phyloP scores from a whole-genome alignment of 2,888 invertebrate species.

The Schizaphis graminum region DNA sequence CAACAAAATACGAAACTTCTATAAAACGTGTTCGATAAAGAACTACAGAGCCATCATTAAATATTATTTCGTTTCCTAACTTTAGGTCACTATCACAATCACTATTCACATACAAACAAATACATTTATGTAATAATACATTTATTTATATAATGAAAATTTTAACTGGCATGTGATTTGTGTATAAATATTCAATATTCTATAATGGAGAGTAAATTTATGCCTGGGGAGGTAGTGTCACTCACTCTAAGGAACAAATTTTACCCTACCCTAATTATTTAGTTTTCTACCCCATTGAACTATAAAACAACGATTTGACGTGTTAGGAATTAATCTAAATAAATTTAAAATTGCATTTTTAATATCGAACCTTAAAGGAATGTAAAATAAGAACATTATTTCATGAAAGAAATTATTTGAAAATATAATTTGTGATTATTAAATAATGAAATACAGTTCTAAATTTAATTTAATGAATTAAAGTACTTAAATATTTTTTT shows the following conservation, averaged over 20 bases:
- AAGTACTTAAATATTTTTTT: too few species aligned
- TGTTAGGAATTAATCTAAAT: background rate
- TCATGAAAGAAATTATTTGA: background rate
- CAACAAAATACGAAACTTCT: background rate
- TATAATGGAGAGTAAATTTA: background rate
- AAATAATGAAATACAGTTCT: background rate
- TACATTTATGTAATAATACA: background rate
- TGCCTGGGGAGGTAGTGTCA: background rate
- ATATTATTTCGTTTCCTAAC: background rate
- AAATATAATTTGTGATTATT: background rate
- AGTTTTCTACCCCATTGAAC: background rate
- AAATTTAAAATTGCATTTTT: background rate
- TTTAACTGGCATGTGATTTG: background rate
- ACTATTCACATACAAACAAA: background rate
- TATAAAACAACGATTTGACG: background rate
- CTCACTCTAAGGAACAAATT: background rate
- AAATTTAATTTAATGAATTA: too few species aligned
- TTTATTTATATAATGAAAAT: background rate
- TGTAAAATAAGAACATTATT: background rate
- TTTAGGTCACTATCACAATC: background rate
- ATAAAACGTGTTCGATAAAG: background rate
- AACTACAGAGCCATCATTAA: background rate
- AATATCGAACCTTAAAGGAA: background rate
- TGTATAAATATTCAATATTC: background rate
- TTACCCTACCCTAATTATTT: background rate